Conservation (phyloP, 2,797 vertebrate species). For the Limosa lapponica region DNA sequence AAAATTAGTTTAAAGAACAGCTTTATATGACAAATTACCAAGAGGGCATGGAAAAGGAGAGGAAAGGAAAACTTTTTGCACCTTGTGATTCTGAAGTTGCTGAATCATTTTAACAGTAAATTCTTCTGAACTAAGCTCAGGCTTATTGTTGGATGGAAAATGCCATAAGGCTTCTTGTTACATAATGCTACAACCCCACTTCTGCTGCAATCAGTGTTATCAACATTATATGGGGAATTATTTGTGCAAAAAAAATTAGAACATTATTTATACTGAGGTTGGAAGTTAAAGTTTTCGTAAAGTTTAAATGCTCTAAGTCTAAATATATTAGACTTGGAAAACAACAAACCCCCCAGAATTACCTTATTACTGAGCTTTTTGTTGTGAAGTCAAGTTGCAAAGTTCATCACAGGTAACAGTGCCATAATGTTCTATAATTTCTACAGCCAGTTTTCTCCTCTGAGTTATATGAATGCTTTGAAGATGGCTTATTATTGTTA, state of each 20-base stretch:
- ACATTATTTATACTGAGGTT: not conserved
- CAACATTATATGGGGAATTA: not conserved
- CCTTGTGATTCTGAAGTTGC: not conserved
- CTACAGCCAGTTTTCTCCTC: not conserved
- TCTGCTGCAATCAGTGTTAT: not conserved
- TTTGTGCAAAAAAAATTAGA: not conserved
- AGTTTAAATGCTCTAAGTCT: not conserved
- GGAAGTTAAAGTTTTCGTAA: not conserved
- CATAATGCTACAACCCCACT: not conserved
- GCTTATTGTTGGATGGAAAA: not conserved
- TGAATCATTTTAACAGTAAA: not conserved
- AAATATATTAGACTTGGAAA: not conserved
- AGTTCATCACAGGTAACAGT: not conserved
- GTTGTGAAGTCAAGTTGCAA: not conserved
- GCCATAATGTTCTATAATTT: not conserved
- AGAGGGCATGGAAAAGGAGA: not conserved
- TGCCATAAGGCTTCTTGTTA: not conserved
- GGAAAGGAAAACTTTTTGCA: not conserved
- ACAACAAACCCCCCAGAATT: not conserved
- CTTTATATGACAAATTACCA: not conserved
- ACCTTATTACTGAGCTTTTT: not conserved
- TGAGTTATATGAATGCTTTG: not conserved
- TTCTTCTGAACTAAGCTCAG: not conserved
- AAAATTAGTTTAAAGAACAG: not conserved
- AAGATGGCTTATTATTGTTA: slow-evolving; percentile 23